These are phyloP conservation scores for Bagarius yarrelli DNA, from an alignment of 2,113 vertebrate genomes.

Conservation along the genomic window DNA sequence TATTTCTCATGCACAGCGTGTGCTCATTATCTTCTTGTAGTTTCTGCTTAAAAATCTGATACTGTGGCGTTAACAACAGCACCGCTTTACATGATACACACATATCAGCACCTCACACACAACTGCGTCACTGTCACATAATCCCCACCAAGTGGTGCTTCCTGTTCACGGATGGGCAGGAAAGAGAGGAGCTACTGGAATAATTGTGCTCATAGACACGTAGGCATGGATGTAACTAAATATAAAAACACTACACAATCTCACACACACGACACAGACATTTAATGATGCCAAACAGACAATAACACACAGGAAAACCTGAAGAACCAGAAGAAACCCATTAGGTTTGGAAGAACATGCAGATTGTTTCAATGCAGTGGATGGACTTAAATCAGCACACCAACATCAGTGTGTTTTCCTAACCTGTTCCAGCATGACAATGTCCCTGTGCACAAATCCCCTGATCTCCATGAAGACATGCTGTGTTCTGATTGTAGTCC, in stretches of 20 bases:
- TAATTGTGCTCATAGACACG: not conserved
- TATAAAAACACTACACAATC: not conserved
- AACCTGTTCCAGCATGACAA: too few species aligned
- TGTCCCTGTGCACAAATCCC: too few species aligned
- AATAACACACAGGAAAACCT: too few species aligned
- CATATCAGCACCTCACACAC: not conserved
- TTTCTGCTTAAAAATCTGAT: not conserved
- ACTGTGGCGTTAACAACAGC: not conserved
- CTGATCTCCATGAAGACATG: too few species aligned
- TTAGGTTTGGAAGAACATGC: too few species aligned
- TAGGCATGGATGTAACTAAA: not conserved
- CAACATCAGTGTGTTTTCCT: too few species aligned
- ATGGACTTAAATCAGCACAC: too few species aligned
- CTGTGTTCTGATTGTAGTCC: too few species aligned
- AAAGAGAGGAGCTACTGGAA: not conserved
- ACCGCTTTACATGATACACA: not conserved
- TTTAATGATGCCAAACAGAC: too few species aligned
- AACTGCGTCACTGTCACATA: not conserved
- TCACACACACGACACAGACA: too few species aligned
- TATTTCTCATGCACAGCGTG: not conserved
- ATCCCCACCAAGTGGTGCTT: not conserved
- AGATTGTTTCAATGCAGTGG: too few species aligned
- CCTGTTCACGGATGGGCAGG: not conserved
- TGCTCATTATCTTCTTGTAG: not conserved
- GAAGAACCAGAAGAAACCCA: too few species aligned